Evolutionary conservation across 2,113 vertebrate genomes (phyloP), one percentile per base, ranked within the genome.

Genomic region (Callocephalon fimbriatum): DNA sequence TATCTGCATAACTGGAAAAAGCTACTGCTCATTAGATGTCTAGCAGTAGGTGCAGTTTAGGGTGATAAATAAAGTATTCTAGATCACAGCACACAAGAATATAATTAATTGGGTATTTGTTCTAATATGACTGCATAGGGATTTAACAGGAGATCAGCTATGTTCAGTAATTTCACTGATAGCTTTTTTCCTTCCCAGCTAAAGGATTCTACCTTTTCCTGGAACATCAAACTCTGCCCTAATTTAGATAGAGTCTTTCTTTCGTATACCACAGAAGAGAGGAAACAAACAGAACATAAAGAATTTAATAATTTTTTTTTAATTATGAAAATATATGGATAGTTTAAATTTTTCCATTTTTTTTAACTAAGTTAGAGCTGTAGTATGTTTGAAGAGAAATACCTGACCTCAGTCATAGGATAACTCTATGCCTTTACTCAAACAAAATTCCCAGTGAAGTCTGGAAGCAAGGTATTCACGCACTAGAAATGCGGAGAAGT

Each of bases 1-100:
- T 97, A 97, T 98, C 77, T 92, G 95, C 92, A 97, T 97, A 98
- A 97, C 97, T 97, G 95, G 96, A 97, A 97, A 98, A 97, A 98
- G 96, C 98, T 88, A 93, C 94, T 88, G 95, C 93, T 96, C 86
- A 92, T 97, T 96, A 96, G 88, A 87, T 85, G 88, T 92, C 88
- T 87, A 74, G 76, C 53, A 86, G 79, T 56, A 88, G 91, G 82
- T 93, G 91, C 73, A 61, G 50, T 95, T 91, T 93, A 93, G 88
- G 68, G 74, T 16, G 0, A 84, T 94, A 97, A 96, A 96, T 92
- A 91, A 90, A 94, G 61, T 40, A 95, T 96, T 94, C 40, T 86
- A 85, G 77, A 96, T 94, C 81, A 62, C 76, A 72, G 75, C 63
- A 75, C 59, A 51, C 93, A 86, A 45, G 87, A 88, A 92, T 70